Base-by-base conservation (phyloP, 2,797 vertebrate genomes). In the Clamator glandarius region DNA sequence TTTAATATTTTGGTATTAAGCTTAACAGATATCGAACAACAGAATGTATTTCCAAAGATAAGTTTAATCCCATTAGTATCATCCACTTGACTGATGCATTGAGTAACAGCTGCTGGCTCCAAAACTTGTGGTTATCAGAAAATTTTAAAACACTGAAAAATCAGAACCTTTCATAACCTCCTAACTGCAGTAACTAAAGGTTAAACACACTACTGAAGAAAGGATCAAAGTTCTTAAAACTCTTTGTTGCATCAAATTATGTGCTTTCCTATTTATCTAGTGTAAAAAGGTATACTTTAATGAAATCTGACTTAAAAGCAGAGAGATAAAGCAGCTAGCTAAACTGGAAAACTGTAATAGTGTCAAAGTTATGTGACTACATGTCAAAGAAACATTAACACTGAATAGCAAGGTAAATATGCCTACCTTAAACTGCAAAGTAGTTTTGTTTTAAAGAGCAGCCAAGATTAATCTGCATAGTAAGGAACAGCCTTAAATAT, bases 1-100 rank as follows among this genome's bases (percentile, higher is more conserved):
- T 57, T 39, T 12, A 62, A 54, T 42, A 63, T 57, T 95, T 33
- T 61, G 55, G 16, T 61, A 58, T 50, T 46, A 51, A 15, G 26
- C 66, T 68, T 87, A 82, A 67, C 19, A 93, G 68, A 77, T 91
- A 90, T 33, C 29, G 57, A 96, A 96, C 91, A 96, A 96, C 55
- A 69, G 70, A 88, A 95, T 83, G 78, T 8, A 92, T 87, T 96
- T 88, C 73, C 59, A 88, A 92, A 95, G 14, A 28, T 79, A 95
- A 91, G 67, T 84, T 96, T 93, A 91, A 93, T 72, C 42, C 51
- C 31, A 73, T 46, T 36, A 61, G 44, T 70, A 54, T 83, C 82
- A 86, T 75, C 92, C 78, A 87, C 72, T 78, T 83, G 35, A 81
- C 95, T 93, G 62, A 83, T 52, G 12, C 59, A 86, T 67, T 11